Evolutionary conservation across 2,797 vertebrate genomes (phyloP), one percentile per base, ranked within the genome.

Genomic region (Enteromius mattozi): DNA sequence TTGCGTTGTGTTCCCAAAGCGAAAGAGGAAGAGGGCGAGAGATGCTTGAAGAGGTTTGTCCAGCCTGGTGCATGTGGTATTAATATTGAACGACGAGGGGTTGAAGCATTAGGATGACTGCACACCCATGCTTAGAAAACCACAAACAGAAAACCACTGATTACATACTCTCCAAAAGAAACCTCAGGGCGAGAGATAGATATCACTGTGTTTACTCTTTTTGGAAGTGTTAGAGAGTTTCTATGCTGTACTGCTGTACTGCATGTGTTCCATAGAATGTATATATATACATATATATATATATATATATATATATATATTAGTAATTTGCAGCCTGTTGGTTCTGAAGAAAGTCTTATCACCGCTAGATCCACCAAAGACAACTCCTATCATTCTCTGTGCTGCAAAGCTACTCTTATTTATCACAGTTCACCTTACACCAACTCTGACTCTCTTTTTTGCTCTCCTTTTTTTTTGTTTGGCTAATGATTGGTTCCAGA

Each of bases 401-500:
- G 80, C 56, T 75, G 40, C 33, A 72, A 78, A 85, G 61, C 59
- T 74, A 63, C 65, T 59, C 63, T 81, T 68, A 83, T 88, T 56
- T 54, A 85, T 87, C 75, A 83, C 80, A 78, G 77, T 86, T 88
- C 82, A 87, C 88, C 86, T 88, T 88, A 87, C 85, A 83, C 88
- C 86, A 88, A 88, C 86, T 83, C 86, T 87, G 83, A 86, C 79
- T 80, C 54, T 56, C 40, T 86, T 42, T 16, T 19, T 66, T 30
- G 0, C 65, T 81, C 79, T 70, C 49, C 61, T 75, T 86, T 65
- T 59, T 59, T 27, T 27, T 27, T 27, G 27, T 63, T 85, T 45
- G 80, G 81, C 56, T 71, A 3, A 42, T 88, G 87, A 87, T 87
- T 88, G 86, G 78, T 88, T 88, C 88, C 88, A 88, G 88, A 88